Base-by-base conservation (phyloP, 37 sponge, comb jelly and placozoan genomes). In the Theonella swinhoei region DNA sequence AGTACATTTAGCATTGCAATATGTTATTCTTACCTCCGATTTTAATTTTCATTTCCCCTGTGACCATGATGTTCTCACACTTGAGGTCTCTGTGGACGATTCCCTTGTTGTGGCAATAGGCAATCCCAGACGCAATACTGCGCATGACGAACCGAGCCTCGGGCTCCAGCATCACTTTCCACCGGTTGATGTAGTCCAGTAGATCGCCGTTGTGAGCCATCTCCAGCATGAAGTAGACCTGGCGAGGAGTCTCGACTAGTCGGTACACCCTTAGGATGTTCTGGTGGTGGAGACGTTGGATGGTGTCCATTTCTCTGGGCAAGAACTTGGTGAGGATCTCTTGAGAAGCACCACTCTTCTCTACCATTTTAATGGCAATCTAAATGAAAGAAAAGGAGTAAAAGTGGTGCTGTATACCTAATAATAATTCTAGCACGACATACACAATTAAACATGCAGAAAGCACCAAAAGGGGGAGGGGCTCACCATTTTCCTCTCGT, bases 31-130 rank as follows among this genome's bases (percentile, higher is more conserved):
- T 78, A 91, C 91, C 91, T 85, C 87, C 91, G 42, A 97, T 39
- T 64, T 97, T 97, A 35, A 97, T 80, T 37, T 84, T 76, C 93
- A 86, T 87, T 47, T 82, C 63, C 28, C 76, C 85, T 40, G 74
- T 85, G 24, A 97, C 76, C 75, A 97, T 88, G 36, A 97, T 81
- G 75, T 97, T 97, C 84, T 97, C 97, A 80, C 97, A 97, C 58
- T 97, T 97, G 54, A 97, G 90, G 64, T 97, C 97, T 37, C 97
- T 71, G 63, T 95, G 97, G 5, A 79, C 88, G 31, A 97, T 77
- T 54, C 84, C 83, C 32, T 75, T 69, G 7, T 37, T 2, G 68
- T 97, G 97, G 34, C 89, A 89, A 62, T 83, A 86, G 11, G 90
- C 78, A 24, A 97, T 66, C 0, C 82, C 97, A 35, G 66, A 47